These are phyloP conservation scores for Doris montereyensis DNA, from an alignment of 2,888 invertebrate species.

Conservation along the genomic window DNA sequence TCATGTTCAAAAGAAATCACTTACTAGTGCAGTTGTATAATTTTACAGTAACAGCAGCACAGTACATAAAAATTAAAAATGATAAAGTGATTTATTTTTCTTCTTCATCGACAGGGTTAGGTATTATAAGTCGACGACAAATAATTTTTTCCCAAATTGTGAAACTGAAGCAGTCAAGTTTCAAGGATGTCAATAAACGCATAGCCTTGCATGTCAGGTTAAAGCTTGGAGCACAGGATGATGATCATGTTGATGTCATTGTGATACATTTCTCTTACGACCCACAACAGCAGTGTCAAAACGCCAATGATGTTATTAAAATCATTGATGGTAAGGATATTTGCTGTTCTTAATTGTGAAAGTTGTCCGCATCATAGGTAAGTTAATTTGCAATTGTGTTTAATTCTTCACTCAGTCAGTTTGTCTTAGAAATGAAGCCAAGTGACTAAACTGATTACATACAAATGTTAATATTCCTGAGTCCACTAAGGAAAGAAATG, in stretches of 20 bases:
- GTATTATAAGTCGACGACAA: slow-evolving; percentile 58
- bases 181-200: slow-evolving; percentile 58
- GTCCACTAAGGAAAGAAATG: too few species aligned
- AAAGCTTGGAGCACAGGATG: slow-evolving; percentile 31
- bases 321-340: slow-evolving; percentile 55
- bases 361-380: too few species aligned
- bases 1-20: too few species aligned
- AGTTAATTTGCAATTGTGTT: too few species aligned
- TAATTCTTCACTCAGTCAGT: too few species aligned
- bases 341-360: too few species aligned
- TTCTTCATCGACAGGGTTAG: slow-evolving; percentile 55
- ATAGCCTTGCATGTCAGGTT: slow-evolving; percentile 55
- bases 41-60: too few species aligned
- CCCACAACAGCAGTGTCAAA: slow-evolving; percentile 64
- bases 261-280: slow-evolving; percentile 66
- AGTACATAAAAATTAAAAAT: too few species aligned
- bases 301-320: slow-evolving; percentile 55
- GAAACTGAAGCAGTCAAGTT: slow-evolving; percentile 45
- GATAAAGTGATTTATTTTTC: neutral
- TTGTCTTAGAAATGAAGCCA: too few species aligned
- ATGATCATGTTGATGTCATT: slow-evolving; percentile 46
- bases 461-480: too few species aligned
- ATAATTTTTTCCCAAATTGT: slow-evolving; percentile 49
- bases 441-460: too few species aligned
- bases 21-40: too few species aligned